A percentile compares a stretch with the other conserved stretches of the same genome.
These are phyloP conservation scores for Coenobita brevimanus DNA, from an alignment of 1,140 invertebrate genomes.

Conservation along the genomic window DNA sequence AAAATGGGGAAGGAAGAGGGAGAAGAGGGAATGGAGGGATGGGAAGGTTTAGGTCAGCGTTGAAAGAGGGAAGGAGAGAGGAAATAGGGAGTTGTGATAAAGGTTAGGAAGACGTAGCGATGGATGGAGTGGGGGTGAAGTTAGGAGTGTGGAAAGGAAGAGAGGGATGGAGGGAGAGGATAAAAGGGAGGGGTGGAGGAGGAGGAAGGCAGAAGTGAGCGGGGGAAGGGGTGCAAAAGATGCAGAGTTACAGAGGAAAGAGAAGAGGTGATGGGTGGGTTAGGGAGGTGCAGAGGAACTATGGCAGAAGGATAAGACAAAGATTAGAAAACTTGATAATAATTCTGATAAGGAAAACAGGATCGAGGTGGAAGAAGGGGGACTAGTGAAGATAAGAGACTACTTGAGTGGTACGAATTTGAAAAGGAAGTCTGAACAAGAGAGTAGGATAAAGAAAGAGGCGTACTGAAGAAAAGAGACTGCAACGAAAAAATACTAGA, in stretches of 20 bases:
- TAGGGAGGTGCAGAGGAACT: too few species aligned
- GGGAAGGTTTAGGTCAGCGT: too few species aligned
- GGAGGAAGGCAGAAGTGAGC: neutral
- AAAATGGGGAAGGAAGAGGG: too few species aligned
- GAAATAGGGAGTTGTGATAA: too few species aligned
- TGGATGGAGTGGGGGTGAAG: neutral
- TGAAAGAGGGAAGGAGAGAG: too few species aligned
- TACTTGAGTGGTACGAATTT: neutral
- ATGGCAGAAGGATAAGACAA: too few species aligned
- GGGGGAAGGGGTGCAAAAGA: neutral
- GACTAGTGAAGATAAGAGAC: neutral
- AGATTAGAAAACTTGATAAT: too few species aligned
- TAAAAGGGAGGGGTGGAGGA: too few species aligned
- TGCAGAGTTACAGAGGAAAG: neutral
- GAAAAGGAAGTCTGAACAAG: neutral
- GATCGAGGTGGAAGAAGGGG: neutral
- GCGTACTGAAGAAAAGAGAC: neutral
- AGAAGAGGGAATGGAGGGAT: too few species aligned
- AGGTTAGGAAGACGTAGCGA: too few species aligned
- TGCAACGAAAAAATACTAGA: neutral
- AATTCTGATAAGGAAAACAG: too few species aligned
- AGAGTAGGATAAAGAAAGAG: slow-evolving; percentile 27
- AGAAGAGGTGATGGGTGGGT: too few species aligned
- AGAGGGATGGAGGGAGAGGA: neutral
- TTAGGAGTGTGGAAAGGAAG: neutral